Conservation (phyloP, 2,113 vertebrate genomes). For the Nymphicus hollandicus region DNA sequence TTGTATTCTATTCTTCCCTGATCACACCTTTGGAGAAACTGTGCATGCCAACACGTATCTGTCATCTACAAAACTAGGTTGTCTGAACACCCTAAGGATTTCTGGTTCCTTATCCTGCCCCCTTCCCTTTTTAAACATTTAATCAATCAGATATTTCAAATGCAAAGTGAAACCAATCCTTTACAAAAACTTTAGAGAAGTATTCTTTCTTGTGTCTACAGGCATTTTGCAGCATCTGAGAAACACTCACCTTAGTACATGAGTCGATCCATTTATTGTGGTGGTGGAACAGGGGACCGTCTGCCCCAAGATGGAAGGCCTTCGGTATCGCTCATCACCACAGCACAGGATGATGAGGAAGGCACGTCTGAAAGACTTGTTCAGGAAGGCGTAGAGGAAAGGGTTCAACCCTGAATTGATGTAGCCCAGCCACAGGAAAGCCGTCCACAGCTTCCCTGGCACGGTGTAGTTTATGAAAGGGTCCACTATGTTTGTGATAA, state of each 20-base stretch:
- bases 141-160: not conserved
- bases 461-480: slow-evolving; percentile 94
- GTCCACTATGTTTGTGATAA: slow-evolving; percentile 95
- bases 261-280: slow-evolving; percentile 94
- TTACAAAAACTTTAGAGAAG: not conserved
- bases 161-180: not conserved
- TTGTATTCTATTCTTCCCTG: not conserved
- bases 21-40: not conserved
- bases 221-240: not conserved
- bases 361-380: slow-evolving; percentile 98
- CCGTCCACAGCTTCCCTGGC: slow-evolving; percentile 89
- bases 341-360: slow-evolving; percentile 99
- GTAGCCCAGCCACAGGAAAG: slow-evolving; percentile 98
- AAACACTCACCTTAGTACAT: slow-evolving; percentile 90
- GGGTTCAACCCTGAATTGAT: slow-evolving; percentile 99
- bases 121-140: not conserved
- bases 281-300: slow-evolving; percentile 85
- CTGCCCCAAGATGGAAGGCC: slow-evolving; percentile 87
- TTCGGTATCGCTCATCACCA: slow-evolving; percentile 87
- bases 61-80: not conserved
- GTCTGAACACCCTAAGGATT: not conserved
- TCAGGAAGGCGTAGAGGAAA: slow-evolving; percentile 98
- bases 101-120: not conserved
- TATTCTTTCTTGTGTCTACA: not conserved
- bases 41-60: not conserved